Conservation (phyloP, 2,113 vertebrate species). For the Electrona antarctica region DNA sequence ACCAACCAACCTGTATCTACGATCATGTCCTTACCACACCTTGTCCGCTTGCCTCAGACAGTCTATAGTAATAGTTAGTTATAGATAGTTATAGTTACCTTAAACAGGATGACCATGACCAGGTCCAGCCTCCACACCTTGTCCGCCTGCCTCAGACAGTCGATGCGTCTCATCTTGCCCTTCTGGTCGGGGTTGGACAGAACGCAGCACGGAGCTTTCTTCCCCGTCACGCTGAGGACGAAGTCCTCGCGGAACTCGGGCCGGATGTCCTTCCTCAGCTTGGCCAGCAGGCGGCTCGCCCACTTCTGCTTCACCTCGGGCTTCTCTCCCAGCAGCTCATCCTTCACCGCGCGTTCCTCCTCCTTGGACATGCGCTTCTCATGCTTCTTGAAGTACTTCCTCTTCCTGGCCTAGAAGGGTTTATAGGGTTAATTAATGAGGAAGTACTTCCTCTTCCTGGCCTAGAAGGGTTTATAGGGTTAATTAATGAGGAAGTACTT, state of each 20-base stretch:
- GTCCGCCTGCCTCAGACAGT: conserved; percentile 98
- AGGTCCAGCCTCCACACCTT: conserved; percentile 99
- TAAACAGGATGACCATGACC: conserved; percentile 99
- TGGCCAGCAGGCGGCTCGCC: conserved; percentile 97
- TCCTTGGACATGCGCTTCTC: conserved; percentile 99
- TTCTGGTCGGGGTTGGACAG: conserved; percentile 99
- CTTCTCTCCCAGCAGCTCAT: conserved; percentile 97
- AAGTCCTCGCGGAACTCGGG: conserved; percentile 99
- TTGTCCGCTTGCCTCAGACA: conserved; percentile 99
- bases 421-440: too few relatives aligned
- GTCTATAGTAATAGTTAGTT: conserved; percentile 80
- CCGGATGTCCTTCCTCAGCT: conserved; percentile 98
- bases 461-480: too few relatives aligned
- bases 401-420: conserved; percentile 94
- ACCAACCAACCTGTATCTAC: too few relatives aligned
- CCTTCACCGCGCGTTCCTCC: conserved; percentile 98
- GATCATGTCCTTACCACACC: too few relatives aligned
- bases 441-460: too few relatives aligned
- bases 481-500: too few relatives aligned
- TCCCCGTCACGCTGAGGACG: conserved; percentile 97
- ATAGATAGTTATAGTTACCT: conserved; percentile 55
- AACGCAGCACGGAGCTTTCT: conserved; percentile 97
- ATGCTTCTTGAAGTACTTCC: conserved; percentile 99
- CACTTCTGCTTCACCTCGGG: conserved; percentile 99
- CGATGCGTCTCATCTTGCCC: conserved; percentile 98